Base-by-base conservation (phyloP, 1,140 invertebrate genomes). In the Lysiphlebus fabarum region DNA sequence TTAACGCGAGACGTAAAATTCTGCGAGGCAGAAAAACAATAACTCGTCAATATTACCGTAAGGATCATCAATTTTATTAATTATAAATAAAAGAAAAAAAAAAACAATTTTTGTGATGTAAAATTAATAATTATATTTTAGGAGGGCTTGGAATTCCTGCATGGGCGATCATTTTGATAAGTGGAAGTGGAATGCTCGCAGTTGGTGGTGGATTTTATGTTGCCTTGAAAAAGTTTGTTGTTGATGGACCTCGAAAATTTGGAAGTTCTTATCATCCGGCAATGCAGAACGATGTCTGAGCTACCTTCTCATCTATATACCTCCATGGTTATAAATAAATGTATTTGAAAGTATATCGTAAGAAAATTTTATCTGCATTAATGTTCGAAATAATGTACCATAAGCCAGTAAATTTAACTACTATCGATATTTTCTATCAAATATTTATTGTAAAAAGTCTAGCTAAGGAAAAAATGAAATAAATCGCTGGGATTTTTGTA, bases 41-140 rank as follows among this genome's bases (percentile, higher is more conserved):
- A 63, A 90, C 84, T 0, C 83, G 88, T 44, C 83, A 81, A 61
- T 90, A 90, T 70, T 87, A 88, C 63, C 82, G 88, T 90, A 82
- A 89, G 88, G 70, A 7, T 50, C 34, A 41, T 36, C 9, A 58
- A 41, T 40, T 50, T 42, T 50, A 40, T 44, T 45, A 45, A 36
- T 9, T 7, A 12, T 1, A 41, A 6, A 17, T 47, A n/a, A 56
- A 45, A 56, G n/a, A 40, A 59, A 53, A 65, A 58, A 40, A 1
- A 57, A 47, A 48, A n/a, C 8, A 6, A 40, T 33, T 37, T 37
- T 53, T 45, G 26, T 48, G 61, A 45, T 37, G n/a, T n/a, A n/a
- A 41, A 60, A 67, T 61, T 63, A 64, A 63, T 47, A 12, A 45
- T 10, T 14, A 44, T 67, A 69, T 81, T 83, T 65, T 66, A 89